Conservation (phyloP, 1,140 invertebrate genomes). For the Littorina saxatilis region DNA sequence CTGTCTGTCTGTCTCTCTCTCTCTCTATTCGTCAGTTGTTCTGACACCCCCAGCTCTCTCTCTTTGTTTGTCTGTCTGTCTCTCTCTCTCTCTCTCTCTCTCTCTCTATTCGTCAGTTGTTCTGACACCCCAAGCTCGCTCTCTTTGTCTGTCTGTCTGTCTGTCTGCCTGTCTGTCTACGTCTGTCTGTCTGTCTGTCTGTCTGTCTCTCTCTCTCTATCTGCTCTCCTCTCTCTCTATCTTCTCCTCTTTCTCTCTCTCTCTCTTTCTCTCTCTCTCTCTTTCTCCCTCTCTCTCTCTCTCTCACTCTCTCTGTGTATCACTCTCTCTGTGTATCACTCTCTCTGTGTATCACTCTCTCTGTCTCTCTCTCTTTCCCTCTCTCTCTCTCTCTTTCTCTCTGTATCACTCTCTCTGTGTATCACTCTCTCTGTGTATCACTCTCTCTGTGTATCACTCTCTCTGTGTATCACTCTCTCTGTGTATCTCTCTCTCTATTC, state of each 20-base stretch:
- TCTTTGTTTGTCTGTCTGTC: constrained; percentile 22
- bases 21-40: neutral
- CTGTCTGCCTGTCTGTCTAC: neutral
- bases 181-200: neutral
- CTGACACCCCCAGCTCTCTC: no score
- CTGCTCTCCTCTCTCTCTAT: neutral
- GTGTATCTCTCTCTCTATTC: constrained; percentile 1
- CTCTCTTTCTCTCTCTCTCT: neutral
- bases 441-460: constrained; percentile 1
- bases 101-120: neutral
- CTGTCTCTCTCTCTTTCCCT: neutral
- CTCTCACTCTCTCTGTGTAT: neutral
- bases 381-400: neutral
- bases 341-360: neutral
- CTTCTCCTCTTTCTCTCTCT: neutral
- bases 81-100: neutral
- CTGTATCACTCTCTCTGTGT: neutral
- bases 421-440: neutral
- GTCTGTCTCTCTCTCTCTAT: neutral
- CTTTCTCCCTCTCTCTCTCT: neutral
- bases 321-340: no score
- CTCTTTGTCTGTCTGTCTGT: neutral
- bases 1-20: neutral
- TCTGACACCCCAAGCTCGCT: no score
- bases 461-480: constrained; percentile 16